phyloP scores from a whole-genome alignment of 2,888 invertebrate species.

The Caenorhabditis auriculariae region DNA sequence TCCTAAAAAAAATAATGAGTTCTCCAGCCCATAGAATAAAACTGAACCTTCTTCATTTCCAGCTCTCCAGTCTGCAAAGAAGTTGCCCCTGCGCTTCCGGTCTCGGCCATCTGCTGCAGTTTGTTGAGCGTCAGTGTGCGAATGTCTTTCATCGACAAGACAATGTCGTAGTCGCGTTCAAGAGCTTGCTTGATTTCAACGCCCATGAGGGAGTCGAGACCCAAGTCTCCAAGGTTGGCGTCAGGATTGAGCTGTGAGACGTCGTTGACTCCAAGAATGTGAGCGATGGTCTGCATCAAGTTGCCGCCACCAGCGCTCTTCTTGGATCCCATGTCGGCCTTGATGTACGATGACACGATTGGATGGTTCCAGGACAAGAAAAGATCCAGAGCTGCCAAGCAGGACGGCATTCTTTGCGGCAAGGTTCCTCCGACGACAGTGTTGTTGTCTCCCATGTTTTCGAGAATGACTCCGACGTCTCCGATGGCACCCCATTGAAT shows the following conservation, averaged over 20 bases:
- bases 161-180: constrained; percentile 77
- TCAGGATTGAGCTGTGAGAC: constrained; percentile 76
- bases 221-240: constrained; percentile 85
- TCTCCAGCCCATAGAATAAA: not conserved
- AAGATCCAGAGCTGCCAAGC: constrained; percentile 81
- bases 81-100: constrained; percentile 53
- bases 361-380: constrained; percentile 82
- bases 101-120: constrained; percentile 69
- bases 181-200: constrained; percentile 84
- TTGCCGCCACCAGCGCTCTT: constrained; percentile 65
- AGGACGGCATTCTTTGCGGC: constrained; percentile 92
- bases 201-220: constrained; percentile 97
- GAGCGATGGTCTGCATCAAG: constrained; percentile 62
- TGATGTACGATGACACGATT: constrained; percentile 63
- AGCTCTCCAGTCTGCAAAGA: constrained; percentile 55
- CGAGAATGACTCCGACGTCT: constrained; percentile 83
- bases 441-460: constrained; percentile 76
- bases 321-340: constrained; percentile 59
- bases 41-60: constrained; percentile 51
- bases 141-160: constrained; percentile 77
- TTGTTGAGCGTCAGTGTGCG: constrained; percentile 75
- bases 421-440: constrained; percentile 90
- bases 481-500: constrained; percentile 99
- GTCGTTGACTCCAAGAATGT: constrained; percentile 78
- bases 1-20: constrained; percentile 25